Percentiles rank a stretch among this genome's conserved stretches.
phyloP scores from a whole-genome alignment of 2,888 invertebrate genomes.

The Boloria euphrosyne region DNA sequence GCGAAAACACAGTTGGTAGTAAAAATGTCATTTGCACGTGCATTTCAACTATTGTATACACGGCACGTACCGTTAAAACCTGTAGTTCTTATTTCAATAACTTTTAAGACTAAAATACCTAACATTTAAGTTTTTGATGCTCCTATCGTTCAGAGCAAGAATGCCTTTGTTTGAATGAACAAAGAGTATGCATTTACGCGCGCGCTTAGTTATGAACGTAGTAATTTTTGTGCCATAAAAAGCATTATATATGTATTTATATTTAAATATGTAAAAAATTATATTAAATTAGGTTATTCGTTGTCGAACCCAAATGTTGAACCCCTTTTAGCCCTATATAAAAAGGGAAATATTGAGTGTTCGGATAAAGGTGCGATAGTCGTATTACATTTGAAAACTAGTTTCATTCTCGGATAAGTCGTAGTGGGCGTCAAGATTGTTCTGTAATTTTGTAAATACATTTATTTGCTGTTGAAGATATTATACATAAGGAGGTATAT shows the following conservation, averaged over 20 bases:
- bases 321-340: not conserved
- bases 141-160: conserved; percentile 39
- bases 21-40: conserved; percentile 57
- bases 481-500: no score
- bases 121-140: conserved; percentile 18
- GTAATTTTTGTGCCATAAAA: conserved; percentile 40
- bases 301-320: no score
- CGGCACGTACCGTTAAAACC: conserved; percentile 12
- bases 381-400: no score
- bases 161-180: conserved; percentile 56
- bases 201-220: conserved; percentile 39
- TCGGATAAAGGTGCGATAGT: no score
- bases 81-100: conserved; percentile 25
- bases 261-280: conserved; percentile 31
- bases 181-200: conserved; percentile 43
- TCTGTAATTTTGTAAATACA: no score
- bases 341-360: no score
- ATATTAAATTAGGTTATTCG: not conserved
- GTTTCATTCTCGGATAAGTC: no score
- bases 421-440: no score
- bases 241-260: conserved; percentile 33
- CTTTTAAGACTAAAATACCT: conserved; percentile 22
- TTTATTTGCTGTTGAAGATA: no score
- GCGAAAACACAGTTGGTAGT: conserved; percentile 40
- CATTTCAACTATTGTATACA: conserved; percentile 49